Base-by-base conservation (phyloP, 2,888 invertebrate species). In the Sphaeridia pumilis region DNA sequence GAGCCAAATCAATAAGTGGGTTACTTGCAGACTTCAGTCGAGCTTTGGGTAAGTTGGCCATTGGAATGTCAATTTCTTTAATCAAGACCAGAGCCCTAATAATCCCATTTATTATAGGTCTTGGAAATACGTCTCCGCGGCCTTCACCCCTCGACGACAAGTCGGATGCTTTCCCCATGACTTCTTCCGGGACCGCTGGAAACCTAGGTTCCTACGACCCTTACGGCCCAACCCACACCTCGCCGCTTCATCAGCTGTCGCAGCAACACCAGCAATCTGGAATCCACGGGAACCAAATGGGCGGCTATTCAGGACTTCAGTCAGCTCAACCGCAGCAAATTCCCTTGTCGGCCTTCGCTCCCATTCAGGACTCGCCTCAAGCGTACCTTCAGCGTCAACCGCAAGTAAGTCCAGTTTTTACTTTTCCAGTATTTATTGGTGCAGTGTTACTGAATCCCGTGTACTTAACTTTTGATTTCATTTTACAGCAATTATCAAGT, bases 11-110 rank as follows among this genome's bases (percentile, higher is more conserved):
- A 25, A 72, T 72, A 43, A 70, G 70, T 60, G 72, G 72, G 24
- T 72, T 73, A 68, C 63, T 73, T 31, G 72, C 72, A 5, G 73
- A 73, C 59, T 73, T 73, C 61, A 72, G 72, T 55, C 65, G 71
- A 63, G 73, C 72, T 17, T 65, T 73, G 59, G 72, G 73, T 72
- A 66, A 63, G 63, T 35, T 31, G 31, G 14, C 31, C 31, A 5
- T 46, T 46, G 5, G 7, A 44, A 24, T 44, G 17, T 12, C 20
- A n/a, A 35, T 46, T 17, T 41, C 17, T 34, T 12, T 34, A 34
- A 12, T 34, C 14, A 34, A 34, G 41, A 7, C 17, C 41, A 12
- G 47, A 38, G 34, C 47, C 27, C 34, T 34, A 20, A 46, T 5
- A 17, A 20, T 4, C 25, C 22, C 25, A 12, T 48, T 10, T 26